These are phyloP conservation scores for Urocolius indicus DNA, from an alignment of 2,113 vertebrate genomes.

Conservation along the genomic window DNA sequence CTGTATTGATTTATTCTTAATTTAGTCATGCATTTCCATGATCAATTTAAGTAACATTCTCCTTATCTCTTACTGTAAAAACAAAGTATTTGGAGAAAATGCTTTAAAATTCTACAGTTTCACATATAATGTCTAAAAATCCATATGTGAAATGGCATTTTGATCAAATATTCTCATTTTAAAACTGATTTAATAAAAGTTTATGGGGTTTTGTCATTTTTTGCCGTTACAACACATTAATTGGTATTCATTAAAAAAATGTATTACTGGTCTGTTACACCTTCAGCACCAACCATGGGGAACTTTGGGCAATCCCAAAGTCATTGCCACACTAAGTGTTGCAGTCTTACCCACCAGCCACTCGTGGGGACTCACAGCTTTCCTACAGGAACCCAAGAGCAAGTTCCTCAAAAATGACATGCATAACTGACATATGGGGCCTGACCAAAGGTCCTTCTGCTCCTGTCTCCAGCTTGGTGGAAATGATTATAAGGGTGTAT, in stretches of 20 bases:
- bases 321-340: not conserved
- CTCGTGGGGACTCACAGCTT: not conserved
- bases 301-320: not conserved
- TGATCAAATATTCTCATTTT: not conserved
- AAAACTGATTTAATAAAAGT: not conserved
- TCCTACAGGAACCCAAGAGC: not conserved
- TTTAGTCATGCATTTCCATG: conserved; percentile 4
- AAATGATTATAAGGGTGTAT: not conserved
- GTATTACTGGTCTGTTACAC: not conserved
- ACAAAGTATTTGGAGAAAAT: conserved; percentile 25
- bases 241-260: not conserved
- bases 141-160: not conserved
- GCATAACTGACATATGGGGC: not conserved
- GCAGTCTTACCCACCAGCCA: not conserved
- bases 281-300: not conserved
- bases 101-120: not conserved
- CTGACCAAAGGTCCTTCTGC: not conserved
- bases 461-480: not conserved
- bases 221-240: not conserved
- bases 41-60: conserved; percentile 27
- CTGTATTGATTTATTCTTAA: conserved; percentile 2
- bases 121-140: not conserved
- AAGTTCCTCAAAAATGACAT: not conserved
- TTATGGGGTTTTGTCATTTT: not conserved
- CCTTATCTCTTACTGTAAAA: conserved; percentile 24